Base-by-base conservation (phyloP, 2,888 invertebrate genomes). In the Acronicta leporina region DNA sequence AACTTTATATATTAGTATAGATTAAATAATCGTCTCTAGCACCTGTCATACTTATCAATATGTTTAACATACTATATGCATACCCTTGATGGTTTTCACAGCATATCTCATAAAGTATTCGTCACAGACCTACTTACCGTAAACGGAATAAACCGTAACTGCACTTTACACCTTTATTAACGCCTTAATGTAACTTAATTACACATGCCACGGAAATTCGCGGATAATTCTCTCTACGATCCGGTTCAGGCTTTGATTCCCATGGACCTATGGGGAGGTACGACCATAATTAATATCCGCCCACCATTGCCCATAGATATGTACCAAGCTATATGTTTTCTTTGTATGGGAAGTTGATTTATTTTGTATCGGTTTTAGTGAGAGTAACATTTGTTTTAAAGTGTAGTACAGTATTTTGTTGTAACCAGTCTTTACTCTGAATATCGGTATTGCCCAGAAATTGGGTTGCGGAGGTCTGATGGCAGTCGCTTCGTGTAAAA, bases 251-350 rank as follows among this genome's bases (percentile, higher is more conserved):
- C 75, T 81, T 81, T 75, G 78, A 81, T 85, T 87, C 87, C 84
- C 87, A 86, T 73, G 83, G 63, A 60, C 69, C 71, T 63, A 68
- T 63, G 70, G 84, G 87, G 88, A 86, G 89, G 85, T 76, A 69
- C 83, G 65, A 53, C 69, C 51, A 83, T 91, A 91, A 91, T 91
- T 90, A 91, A 90, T 90, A 89, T 85, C 80, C 90, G 90, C 91
- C 91, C 86, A 88, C 87, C 65, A 20, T 58, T 33, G 35, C 53
- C 69, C 67, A 66, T 75, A 68, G 67, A 65, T 77, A 49, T 73
- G 62, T 67, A 73, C 63, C 30, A 20, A 58, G 60, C 59, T 52
- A 60, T 63, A 64, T 46, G 27, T 46, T 61, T 42, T 68, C 66
- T 70, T 76, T 61, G 71, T 63, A 61, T 58, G 35, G 50, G 48